These are phyloP conservation scores for Pelodytes ibericus DNA, from an alignment of 2,797 vertebrate species.

Conservation along the genomic window DNA sequence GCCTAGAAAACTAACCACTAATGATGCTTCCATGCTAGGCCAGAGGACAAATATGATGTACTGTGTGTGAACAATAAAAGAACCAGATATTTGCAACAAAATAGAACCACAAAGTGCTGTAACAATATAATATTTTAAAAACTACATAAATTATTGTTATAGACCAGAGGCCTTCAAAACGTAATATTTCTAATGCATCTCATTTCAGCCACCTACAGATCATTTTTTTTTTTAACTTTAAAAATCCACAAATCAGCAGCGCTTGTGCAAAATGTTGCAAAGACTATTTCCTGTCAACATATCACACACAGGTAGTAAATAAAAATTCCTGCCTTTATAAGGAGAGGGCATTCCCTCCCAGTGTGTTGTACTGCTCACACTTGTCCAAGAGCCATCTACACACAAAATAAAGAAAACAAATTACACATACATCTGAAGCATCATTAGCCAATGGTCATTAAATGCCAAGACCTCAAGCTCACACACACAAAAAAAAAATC, in stretches of 20 bases:
- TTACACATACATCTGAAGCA: slow-evolving; percentile 82
- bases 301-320: slow-evolving; percentile 84
- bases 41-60: slow-evolving; percentile 16
- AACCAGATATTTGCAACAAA: neutral
- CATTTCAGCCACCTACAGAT: too few species aligned
- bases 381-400: slow-evolving; percentile 87
- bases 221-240: too few species aligned
- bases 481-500: too few species aligned
- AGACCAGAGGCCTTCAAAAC: too few species aligned
- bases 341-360: slow-evolving; percentile 85
- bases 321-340: slow-evolving; percentile 86
- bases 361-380: slow-evolving; percentile 84
- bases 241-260: too few species aligned
- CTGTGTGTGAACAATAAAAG: neutral
- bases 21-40: slow-evolving; percentile 76
- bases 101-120: neutral
- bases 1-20: slow-evolving; percentile 66
- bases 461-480: too few species aligned
- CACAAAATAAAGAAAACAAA: slow-evolving; percentile 86
- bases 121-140: neutral
- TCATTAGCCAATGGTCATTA: slow-evolving; percentile 76
- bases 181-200: too few species aligned
- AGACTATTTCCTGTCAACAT: slow-evolving; percentile 75
- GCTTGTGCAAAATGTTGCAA: too few species aligned
- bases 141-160: too few species aligned